Conservation (phyloP, 1,140 invertebrate species). For the Lasioglossum albipes region DNA sequence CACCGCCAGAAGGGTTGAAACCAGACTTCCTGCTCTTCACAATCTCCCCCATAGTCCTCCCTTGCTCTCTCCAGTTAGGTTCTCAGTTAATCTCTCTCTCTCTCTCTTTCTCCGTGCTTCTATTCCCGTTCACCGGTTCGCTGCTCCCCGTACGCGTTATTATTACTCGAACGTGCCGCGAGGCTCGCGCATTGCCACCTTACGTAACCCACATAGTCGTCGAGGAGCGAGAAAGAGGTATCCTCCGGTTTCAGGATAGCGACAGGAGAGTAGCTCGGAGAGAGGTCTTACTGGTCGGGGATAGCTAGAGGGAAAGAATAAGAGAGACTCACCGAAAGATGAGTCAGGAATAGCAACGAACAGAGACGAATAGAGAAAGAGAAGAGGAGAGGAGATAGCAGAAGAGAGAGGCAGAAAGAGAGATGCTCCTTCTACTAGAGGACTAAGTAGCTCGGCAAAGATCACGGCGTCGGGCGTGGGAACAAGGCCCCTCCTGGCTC, state of each 20-base stretch:
- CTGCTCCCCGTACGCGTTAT: slow-evolving; percentile 46
- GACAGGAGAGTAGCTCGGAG: slow-evolving; percentile 23
- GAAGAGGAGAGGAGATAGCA: neutral
- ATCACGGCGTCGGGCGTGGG: slow-evolving; percentile 74
- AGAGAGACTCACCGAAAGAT: slow-evolving; percentile 12
- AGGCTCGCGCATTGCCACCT: slow-evolving; percentile 59
- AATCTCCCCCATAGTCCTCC: neutral
- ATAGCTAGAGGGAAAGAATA: neutral
- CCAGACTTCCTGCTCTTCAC: slow-evolving; percentile 16
- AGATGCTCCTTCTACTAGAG: slow-evolving; percentile 34
- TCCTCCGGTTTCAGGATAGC: slow-evolving; percentile 24
- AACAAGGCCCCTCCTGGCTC: slow-evolving; percentile 68
- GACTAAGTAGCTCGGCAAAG: slow-evolving; percentile 69
- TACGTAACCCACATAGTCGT: slow-evolving; percentile 63
- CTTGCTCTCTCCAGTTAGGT: neutral
- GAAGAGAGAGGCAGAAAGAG: neutral
- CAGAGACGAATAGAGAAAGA: slow-evolving; percentile 5
- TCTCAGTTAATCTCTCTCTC: too few relatives aligned
- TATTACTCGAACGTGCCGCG: slow-evolving; percentile 58
- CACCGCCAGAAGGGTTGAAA: neutral
- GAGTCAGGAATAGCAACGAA: slow-evolving; percentile 47
- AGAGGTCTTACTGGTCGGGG: neutral
- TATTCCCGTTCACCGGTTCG: slow-evolving; percentile 26
- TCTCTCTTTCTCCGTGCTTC: neutral
- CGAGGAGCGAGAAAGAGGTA: slow-evolving; percentile 23